Conservation (phyloP, 2,888 invertebrate species). For the Drosophila atripex region DNA sequence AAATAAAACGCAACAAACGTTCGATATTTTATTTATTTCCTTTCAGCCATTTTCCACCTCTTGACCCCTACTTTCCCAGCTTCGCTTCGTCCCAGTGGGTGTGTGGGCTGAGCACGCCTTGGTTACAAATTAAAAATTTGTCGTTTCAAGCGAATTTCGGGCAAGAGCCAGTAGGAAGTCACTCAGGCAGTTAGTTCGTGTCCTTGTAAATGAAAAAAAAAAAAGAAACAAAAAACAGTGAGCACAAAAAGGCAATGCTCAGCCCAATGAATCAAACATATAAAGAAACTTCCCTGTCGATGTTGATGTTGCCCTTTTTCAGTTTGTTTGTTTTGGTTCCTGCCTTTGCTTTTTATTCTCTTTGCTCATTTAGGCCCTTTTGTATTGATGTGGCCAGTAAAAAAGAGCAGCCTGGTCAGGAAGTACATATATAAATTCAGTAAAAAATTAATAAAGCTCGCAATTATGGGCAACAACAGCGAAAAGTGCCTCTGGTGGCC, state of each 20-base stretch:
- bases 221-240: slow-evolving; percentile 11
- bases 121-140: slow-evolving; percentile 74
- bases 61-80: not conserved
- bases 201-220: slow-evolving; percentile 26
- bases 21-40: slow-evolving; percentile 66
- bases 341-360: slow-evolving; percentile 14
- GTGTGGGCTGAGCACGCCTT: slow-evolving; percentile 39
- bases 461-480: slow-evolving; percentile 46
- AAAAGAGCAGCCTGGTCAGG: not conserved
- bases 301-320: slow-evolving; percentile 42
- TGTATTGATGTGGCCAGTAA: slow-evolving; percentile 34
- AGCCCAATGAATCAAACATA: slow-evolving; percentile 35
- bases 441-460: slow-evolving; percentile 43
- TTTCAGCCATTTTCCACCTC: slow-evolving; percentile 38
- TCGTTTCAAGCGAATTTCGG: slow-evolving; percentile 60
- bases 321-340: slow-evolving; percentile 34
- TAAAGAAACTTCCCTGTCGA: slow-evolving; percentile 28
- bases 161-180: slow-evolving; percentile 40
- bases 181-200: slow-evolving; percentile 26
- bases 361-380: slow-evolving; percentile 51
- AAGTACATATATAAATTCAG: slow-evolving; percentile 36
- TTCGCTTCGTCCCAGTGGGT: not conserved
- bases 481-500: slow-evolving; percentile 27
- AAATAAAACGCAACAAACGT: slow-evolving; percentile 50
- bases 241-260: slow-evolving; percentile 23